phyloP scores from a whole-genome alignment of 2,888 invertebrate species.

The Tenthredo notha region DNA sequence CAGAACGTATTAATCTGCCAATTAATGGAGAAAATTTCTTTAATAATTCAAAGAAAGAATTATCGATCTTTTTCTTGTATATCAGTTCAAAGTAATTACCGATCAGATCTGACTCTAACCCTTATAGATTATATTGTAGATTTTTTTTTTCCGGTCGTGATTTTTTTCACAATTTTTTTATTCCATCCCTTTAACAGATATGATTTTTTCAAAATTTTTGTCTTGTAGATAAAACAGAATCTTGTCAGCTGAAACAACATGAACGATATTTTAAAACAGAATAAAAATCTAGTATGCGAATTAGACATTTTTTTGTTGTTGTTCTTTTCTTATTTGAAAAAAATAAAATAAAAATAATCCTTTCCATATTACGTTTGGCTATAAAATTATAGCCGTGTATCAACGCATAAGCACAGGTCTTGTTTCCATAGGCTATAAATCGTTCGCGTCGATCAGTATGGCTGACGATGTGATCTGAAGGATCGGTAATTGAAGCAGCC shows the following conservation, averaged over 20 bases:
- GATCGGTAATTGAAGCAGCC: conserved; percentile 41
- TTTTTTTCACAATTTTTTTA: neutral
- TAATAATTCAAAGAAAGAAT: neutral
- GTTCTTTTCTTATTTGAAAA: neutral
- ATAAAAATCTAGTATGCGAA: neutral
- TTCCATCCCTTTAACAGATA: neutral
- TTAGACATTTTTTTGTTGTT: neutral
- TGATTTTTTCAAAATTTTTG: neutral
- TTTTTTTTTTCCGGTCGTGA: neutral
- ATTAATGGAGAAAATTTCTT: neutral
- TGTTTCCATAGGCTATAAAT: conserved; percentile 27
- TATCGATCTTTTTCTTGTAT: neutral
- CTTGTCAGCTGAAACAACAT: neutral
- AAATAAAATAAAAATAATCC: too few species aligned
- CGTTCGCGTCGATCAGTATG: conserved; percentile 11
- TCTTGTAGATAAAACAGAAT: neutral
- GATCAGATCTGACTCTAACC: neutral
- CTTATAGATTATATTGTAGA: neutral
- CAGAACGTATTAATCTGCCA: neutral
- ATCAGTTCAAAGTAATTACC: neutral
- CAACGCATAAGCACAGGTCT: neutral
- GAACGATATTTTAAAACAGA: neutral
- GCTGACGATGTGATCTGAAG: conserved; percentile 29
- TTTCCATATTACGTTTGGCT: neutral
- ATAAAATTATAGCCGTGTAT: neutral